Conservation (phyloP, 2,113 vertebrate genomes). For the Meles meles region DNA sequence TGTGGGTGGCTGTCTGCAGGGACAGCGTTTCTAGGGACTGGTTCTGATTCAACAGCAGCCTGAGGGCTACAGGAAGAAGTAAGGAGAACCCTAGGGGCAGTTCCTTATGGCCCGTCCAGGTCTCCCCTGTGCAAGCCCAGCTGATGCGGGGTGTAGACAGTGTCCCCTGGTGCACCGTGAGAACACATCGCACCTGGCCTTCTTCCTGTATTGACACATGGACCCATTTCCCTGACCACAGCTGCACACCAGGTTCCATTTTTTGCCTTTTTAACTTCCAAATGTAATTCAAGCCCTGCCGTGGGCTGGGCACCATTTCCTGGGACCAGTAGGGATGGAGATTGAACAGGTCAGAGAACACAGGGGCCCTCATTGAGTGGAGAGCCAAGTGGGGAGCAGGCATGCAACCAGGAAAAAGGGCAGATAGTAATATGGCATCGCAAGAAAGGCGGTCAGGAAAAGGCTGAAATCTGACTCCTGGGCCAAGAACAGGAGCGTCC, state of each 20-base stretch:
- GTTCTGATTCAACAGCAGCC: background rate
- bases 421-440: background rate
- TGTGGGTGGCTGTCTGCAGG: background rate
- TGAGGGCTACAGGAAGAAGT: background rate
- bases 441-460: too few relatives aligned
- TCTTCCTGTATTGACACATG: background rate
- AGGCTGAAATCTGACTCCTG: background rate
- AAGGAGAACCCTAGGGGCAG: too few relatives aligned
- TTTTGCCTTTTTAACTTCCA: background rate
- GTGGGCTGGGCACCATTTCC: background rate
- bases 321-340: background rate
- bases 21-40: background rate
- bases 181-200: background rate
- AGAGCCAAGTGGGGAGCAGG: background rate
- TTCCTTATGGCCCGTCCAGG: background rate
- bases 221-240: background rate
- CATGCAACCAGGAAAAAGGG: background rate
- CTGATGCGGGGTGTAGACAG: fast-evolving
- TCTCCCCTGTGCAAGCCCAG: background rate
- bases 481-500: background rate
- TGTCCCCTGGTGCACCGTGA: background rate
- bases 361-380: background rate
- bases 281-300: background rate
- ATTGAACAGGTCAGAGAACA: background rate
- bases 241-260: background rate